phyloP scores from a whole-genome alignment of 2,888 invertebrate genomes.

The Neoitamus cyanurus region DNA sequence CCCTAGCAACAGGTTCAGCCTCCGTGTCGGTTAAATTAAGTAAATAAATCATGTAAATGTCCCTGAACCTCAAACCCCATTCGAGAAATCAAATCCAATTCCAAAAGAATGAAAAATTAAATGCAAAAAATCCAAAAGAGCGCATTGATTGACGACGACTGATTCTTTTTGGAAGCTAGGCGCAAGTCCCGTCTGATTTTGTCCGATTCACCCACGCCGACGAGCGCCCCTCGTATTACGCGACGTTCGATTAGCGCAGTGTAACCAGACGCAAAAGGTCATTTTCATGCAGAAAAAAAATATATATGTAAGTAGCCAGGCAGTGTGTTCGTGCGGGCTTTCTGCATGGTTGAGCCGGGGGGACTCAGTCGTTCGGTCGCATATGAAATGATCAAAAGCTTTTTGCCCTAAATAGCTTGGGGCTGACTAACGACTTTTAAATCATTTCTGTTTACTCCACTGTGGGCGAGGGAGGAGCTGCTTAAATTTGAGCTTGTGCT shows the following conservation, averaged over 20 bases:
- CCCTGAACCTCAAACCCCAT: background rate
- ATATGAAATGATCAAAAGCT: background rate
- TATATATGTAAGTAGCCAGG: background rate
- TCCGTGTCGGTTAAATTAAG: background rate
- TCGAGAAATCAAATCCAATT: background rate
- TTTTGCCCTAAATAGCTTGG: conserved; percentile 5
- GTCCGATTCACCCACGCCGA: background rate
- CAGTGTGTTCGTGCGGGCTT: background rate
- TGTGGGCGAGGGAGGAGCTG: background rate
- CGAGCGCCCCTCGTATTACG: background rate
- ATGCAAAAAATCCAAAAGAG: background rate
- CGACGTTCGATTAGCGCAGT: background rate
- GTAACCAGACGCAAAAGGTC: background rate
- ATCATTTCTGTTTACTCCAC: background rate
- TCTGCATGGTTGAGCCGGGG: background rate
- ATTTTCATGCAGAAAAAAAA: background rate
- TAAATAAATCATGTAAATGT: background rate
- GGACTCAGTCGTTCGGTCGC: background rate
- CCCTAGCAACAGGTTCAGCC: background rate
- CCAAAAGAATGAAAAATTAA: background rate
- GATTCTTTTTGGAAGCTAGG: background rate
- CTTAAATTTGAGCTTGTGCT: background rate
- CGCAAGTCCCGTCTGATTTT: background rate
- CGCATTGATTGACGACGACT: background rate
- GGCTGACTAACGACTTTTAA: background rate